Evolutionary conservation across 2,888 invertebrate species (phyloP), one percentile per base, ranked within the genome.

Genomic region (Eretmocerus hayati): DNA sequence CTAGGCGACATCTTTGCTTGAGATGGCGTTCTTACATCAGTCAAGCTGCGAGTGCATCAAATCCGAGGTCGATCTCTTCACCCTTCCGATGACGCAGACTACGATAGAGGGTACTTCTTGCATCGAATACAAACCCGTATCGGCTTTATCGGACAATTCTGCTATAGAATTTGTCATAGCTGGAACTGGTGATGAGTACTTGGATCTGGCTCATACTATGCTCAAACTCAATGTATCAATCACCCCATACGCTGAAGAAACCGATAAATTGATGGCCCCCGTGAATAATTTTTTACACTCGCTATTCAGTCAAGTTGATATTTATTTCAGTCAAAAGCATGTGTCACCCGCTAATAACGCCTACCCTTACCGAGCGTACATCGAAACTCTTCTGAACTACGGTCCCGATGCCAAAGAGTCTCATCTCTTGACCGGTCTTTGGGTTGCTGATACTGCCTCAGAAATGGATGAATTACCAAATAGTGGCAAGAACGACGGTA

Each of bases 281-380:
- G 30, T 23, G 6, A 37, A 26, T 23, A 23, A 30, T 38, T 22
- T 43, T 33, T 8, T 46, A n/a, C 42, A 47, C 20, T 42, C n/a
- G 5, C 11, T 48, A 1, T 48, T 48, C 6, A 48, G 38, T 21
- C 42, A 42, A 15, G 42, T 20, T 9, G 16, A 52, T 44, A 15
- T 48, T 18, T 43, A 35, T 43, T 15, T 49, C 59, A 11, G 61
- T 61, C 43, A 57, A 59, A 43, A 60, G 60, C 54, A 38, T 58
- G 51, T 62, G 6, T 59, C 58, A 0, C 53, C 59, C 1, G 44
- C 56, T 16, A 59, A 56, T 33, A 58, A 58, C 38, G 55, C 56
- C 11, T 62, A 59, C 20, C 46, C 58, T 0, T 62, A 61, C 48
- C 33, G 61, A 11, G 53, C 59, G 0, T 61, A 60, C 41, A 57